Conservation (phyloP, 2,797 vertebrate species). For the Smutsia temminckii region DNA sequence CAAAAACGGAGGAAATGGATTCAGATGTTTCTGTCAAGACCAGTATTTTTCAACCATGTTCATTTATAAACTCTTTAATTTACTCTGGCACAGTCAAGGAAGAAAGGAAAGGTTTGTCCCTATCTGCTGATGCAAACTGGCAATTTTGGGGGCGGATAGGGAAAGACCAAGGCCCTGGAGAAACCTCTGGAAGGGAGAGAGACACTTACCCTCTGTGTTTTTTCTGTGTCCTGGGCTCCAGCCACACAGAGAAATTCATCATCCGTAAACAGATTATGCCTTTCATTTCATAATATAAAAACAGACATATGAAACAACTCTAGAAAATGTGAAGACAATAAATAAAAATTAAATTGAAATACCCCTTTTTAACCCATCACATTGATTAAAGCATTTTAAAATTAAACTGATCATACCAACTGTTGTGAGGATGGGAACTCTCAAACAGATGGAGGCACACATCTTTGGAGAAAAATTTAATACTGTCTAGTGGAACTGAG, state of each 20-base stretch:
- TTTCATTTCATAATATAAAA: background rate
- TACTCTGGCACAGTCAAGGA: slow-evolving; percentile 14
- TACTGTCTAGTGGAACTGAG: background rate
- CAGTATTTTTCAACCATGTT: slow-evolving; percentile 64
- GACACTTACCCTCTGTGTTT: background rate
- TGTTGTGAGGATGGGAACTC: background rate
- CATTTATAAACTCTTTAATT: slow-evolving; percentile 74
- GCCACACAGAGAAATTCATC: background rate
- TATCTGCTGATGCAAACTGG: slow-evolving; percentile 54
- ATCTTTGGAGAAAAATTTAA: background rate
- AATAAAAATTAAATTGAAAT: background rate
- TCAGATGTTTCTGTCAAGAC: slow-evolving; percentile 62
- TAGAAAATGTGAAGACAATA: background rate
- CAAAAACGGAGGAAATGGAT: slow-evolving; percentile 66
- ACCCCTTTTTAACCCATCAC: background rate
- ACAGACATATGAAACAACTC: background rate
- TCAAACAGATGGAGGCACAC: background rate
- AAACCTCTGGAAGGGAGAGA: slow-evolving; percentile 23
- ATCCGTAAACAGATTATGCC: background rate
- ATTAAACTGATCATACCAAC: background rate
- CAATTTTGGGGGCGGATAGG: slow-evolving; percentile 69
- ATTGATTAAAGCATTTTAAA: background rate
- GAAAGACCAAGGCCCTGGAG: background rate
- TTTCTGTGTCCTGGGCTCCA: background rate
- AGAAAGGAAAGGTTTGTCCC: slow-evolving; percentile 43